Evolutionary conservation across 2,888 invertebrate genomes (phyloP), one percentile per base, ranked within the genome.

Genomic region (Eumerus sabulonum): DNA sequence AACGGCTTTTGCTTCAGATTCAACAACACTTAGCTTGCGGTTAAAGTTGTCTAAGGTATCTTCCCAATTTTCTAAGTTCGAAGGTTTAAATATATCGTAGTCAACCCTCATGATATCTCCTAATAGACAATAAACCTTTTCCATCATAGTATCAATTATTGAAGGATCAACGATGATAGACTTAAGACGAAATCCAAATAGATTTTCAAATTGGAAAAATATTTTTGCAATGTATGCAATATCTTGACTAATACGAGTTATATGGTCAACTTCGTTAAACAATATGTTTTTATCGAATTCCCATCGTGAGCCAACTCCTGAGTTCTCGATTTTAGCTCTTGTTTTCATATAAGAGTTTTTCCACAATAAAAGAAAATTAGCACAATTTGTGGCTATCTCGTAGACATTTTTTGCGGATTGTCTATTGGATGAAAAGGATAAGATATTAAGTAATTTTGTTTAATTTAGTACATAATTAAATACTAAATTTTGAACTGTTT

Each of bases 221-320:
- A 95, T 94, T 89, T 93, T 92, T 0, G 94, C 93, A 17, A 96
- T 92, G 77, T 94, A 92, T n/a, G 93, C 91, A 38, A 98, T 90
- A 85, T 97, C 95, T 53, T 91, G 90, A 73, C 95, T 95, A 9
- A 98, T 95, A 9, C 91, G 90, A 1, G 93, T 93, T 83, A 97
- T 94, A 84, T 97, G 97, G 85, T 97, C 96, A 0, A 97, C 96
- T 71, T 93, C 92, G 1, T 93, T 93, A 87, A 98, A 98, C 35
- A 98, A 89, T 45, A 92, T 91, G 12, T 92, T 92, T 83, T 94
- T 93, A 85, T 97, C 95, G 87, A 98, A 98, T 88, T 98, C 97
- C 98, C 98, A 98, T 9, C 98, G 91, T 3, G 93, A 92, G 19
- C 95, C 95, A 82, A 95, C 95, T 0, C 95, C 96, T 1, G 95